Conservation (phyloP, 2,888 invertebrate genomes). For the Xestia rhomboidea region DNA sequence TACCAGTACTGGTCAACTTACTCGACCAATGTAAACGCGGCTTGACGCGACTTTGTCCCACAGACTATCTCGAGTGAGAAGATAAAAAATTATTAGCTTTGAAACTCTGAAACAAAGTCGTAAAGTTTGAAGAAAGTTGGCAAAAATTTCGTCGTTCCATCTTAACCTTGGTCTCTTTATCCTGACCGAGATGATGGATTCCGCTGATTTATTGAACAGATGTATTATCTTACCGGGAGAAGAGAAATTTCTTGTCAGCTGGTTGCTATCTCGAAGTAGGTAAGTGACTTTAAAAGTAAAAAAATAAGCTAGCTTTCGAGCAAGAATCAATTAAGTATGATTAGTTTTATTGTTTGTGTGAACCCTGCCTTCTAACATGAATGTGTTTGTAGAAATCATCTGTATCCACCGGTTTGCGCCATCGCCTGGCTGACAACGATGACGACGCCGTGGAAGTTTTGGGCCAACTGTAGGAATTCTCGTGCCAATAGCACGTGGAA, state of each 20-base stretch:
- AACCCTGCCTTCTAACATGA: background rate
- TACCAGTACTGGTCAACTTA: conserved; percentile 11
- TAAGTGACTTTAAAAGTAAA: background rate
- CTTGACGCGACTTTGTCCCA: conserved; percentile 45
- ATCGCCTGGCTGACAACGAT: background rate
- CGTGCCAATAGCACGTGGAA: background rate
- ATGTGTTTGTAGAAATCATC: background rate
- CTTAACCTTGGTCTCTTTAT: conserved; percentile 58
- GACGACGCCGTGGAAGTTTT: background rate
- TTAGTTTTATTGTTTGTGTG: background rate
- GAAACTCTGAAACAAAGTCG: conserved; percentile 66
- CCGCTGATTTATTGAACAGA: conserved; percentile 59
- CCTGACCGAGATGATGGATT: conserved; percentile 60
- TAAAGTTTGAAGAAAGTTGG: conserved; percentile 61
- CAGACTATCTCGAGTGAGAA: conserved; percentile 63
- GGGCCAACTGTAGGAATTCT: background rate
- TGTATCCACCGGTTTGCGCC: background rate
- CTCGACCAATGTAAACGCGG: conserved; percentile 26
- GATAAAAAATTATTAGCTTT: conserved; percentile 70
- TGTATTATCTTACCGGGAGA: conserved; percentile 38
- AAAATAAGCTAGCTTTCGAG: background rate
- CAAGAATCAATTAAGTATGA: background rate
- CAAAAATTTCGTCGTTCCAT: conserved; percentile 58
- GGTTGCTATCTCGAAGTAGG: background rate
- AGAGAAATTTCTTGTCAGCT: conserved; percentile 13